Base-by-base conservation (phyloP, 2,888 invertebrate species). In the Ligdia adustata region DNA sequence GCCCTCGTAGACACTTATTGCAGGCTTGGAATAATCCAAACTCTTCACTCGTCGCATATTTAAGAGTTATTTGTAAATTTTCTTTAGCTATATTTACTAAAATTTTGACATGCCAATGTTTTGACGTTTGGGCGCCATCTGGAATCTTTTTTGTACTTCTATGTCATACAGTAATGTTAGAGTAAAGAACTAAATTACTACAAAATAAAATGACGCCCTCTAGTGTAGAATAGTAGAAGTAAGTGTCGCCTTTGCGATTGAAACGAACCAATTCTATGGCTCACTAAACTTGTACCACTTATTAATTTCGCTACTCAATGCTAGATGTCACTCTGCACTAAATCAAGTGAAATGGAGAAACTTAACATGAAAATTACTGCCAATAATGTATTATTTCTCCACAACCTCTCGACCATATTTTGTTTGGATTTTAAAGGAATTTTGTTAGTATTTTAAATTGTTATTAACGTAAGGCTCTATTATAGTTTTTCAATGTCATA, bases 21-120 rank as follows among this genome's bases (percentile, higher is more conserved):
- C 44, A 0, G 32, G 26, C 26, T 42, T 44, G 11, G 40, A 7
- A 13, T 18, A 28, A 2, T 9, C 16, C 2, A 13, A 9, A 24
- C 20, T 35, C 29, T 47, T 47, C 0, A 14, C 16, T 34, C 29
- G 35, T 13, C 39, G 46, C 53, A 49, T 52, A 33, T 9, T 51
- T 37, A 38, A 9, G 13, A 0, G 9, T 13, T 22, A 22, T 32
- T 18, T 27, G 26, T 18, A 13, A 12, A 15, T 12, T 18, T 15
- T 9, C 24, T 22, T 5, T 3, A 16, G 27, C 9, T 18, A 13
- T 22, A 22, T 34, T 46, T 38, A 59, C 56, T 35, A 38, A 35
- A 56, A 54, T 52, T 54, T 56, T 50, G 52, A 44, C 18, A 7
- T 22, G 22, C 3, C 7, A n/a, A 1, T n/a, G 22, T 7, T 7